Conservation (phyloP, 2,113 vertebrate species). For the Oenanthe oenanthe region DNA sequence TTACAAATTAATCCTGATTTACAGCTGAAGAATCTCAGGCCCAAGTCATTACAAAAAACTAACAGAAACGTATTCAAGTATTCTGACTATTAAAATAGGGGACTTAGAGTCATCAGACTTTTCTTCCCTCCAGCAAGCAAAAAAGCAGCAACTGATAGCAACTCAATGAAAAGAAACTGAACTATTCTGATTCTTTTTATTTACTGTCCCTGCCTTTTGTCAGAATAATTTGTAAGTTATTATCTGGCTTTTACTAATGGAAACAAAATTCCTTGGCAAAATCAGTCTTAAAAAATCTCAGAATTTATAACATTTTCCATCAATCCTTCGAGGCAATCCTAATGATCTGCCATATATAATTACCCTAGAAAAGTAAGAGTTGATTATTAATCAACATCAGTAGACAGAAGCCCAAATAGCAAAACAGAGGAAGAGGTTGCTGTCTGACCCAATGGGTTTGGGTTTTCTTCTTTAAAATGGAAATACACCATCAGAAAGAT, state of each 20-base stretch:
- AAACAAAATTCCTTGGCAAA: neutral
- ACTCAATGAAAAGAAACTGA: neutral
- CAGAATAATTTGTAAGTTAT: neutral
- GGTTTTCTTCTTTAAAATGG: neutral
- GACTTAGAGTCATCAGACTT: neutral
- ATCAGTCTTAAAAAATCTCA: neutral
- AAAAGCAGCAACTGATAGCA: neutral
- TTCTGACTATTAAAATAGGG: neutral
- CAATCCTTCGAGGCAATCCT: neutral
- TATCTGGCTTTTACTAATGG: neutral
- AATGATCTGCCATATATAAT: neutral
- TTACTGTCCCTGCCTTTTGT: neutral
- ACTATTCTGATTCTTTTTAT: neutral
- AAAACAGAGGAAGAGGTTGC: neutral
- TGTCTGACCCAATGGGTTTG: neutral
- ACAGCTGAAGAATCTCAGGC: neutral
- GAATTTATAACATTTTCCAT: neutral
- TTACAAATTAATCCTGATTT: neutral
- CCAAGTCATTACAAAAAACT: neutral
- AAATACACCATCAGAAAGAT: neutral
- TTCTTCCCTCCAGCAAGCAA: neutral
- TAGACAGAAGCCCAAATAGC: neutral
- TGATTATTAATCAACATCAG: slow-evolving; percentile 12
- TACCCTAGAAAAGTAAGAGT: neutral
- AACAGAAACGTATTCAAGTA: neutral